Evolutionary conservation across 2,888 invertebrate species (phyloP), one percentile per base, ranked within the genome.

Genomic region (Charanyca ferruginea): DNA sequence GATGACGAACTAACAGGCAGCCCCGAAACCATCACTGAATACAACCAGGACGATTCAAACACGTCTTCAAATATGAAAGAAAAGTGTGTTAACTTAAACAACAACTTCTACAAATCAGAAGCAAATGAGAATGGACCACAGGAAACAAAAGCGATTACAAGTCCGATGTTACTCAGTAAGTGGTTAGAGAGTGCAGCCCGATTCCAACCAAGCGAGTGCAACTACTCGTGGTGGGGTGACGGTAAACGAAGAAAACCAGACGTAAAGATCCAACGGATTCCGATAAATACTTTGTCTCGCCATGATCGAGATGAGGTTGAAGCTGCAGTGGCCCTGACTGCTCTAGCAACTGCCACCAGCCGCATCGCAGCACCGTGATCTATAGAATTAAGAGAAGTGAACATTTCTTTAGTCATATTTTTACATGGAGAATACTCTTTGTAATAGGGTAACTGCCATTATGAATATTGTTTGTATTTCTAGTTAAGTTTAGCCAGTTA

Each of bases 181-280:
- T 98, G 98, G 98, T 89, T 97, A 53, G 97, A 97, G 85, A 97
- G 97, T 84, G 97, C 97, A 0, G 97, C 96, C 0, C 96, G 97
- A 75, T 98, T 97, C 87, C 96, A 96, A 75, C 97, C 97, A 0
- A 96, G 97, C 77, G 97, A 97, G 85, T 96, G 96, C 64, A 97
- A 97, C 84, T 97, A 97, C 84, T 96, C 97, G 2, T 96, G 97
- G 90, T 97, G 97, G 97, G 92, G 90, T 9, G 93, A 93, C 61
- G 93, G 89, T 8, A 90, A 87, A 72, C 86, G 91, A 67, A 89
- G 91, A 62, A 92, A 90, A 70, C 77, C 86, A 16, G 93, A 93
- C n/a, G 57, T 80, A 16, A 90, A 88, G 73, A 66, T 84, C 3
- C 92, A 88, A 62, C 79, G 87, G 35, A 70, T 90, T 75, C 72